These are phyloP conservation scores for Protobothrops flavoviridis DNA, from an alignment of 2,113 vertebrate genomes.

Conservation along the genomic window DNA sequence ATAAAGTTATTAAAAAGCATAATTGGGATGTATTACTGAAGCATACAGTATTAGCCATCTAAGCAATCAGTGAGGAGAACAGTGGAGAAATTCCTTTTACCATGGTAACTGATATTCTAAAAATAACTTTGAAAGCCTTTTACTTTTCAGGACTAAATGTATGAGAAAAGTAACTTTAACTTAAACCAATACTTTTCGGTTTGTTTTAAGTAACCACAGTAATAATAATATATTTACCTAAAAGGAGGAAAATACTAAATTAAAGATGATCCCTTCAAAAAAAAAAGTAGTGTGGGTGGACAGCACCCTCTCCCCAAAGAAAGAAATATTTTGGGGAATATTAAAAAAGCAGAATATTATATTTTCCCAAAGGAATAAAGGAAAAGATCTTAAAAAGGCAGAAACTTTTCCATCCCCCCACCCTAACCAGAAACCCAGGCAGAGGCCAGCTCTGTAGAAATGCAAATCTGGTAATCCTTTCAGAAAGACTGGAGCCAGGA, in stretches of 20 bases:
- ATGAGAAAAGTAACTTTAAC: slow-evolving; percentile 34
- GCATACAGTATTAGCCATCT: not conserved
- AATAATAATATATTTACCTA: not conserved
- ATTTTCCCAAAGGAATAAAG: too few species aligned
- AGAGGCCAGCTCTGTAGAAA: too few species aligned
- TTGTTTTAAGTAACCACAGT: slow-evolving; percentile 27
- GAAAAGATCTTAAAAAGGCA: too few species aligned
- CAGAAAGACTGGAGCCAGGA: too few species aligned
- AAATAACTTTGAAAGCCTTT: slow-evolving; percentile 43
- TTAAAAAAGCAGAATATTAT: too few species aligned
- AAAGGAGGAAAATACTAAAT: not conserved
- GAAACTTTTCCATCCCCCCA: too few species aligned
- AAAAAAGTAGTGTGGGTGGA: not conserved
- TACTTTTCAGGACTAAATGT: slow-evolving; percentile 25
- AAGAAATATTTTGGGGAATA: too few species aligned
- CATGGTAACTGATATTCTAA: slow-evolving; percentile 37
- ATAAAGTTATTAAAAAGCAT: slow-evolving; percentile 37
- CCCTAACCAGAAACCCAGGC: too few species aligned
- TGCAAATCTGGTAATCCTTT: too few species aligned
- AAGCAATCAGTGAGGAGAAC: not conserved
- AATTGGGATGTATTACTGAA: slow-evolving; percentile 29
- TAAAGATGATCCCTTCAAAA: not conserved
- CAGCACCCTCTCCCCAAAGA: too few species aligned
- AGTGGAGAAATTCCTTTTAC: slow-evolving; percentile 31
- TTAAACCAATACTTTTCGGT: slow-evolving; percentile 10